Evolutionary conservation across 1,140 invertebrate genomes (phyloP).

Genomic region (Delia radicum): DNA sequence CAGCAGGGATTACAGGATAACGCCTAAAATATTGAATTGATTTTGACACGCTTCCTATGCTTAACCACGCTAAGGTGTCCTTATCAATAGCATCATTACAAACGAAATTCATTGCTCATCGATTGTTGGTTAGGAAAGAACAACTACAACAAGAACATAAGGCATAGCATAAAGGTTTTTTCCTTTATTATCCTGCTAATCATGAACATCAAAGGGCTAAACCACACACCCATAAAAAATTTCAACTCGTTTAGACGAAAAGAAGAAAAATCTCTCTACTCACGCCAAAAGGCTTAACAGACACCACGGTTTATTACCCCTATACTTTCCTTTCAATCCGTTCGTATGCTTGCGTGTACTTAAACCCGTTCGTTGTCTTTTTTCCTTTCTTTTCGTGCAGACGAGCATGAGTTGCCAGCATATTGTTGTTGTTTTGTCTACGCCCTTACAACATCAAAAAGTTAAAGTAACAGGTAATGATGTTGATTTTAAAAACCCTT

Average conservation of each 20-base stretch:
- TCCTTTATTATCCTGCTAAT: conserved; percentile 55
- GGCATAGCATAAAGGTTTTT: conserved; percentile 1
- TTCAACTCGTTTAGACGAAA: background rate
- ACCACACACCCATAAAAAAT: conserved; percentile 55
- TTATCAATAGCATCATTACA: background rate
- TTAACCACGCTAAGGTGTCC: no score
- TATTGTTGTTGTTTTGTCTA: background rate
- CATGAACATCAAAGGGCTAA: conserved; percentile 55
- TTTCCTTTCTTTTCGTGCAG: background rate
- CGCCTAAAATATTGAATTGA: background rate
- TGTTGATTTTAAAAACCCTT: background rate
- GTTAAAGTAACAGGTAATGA: conserved; percentile 7
- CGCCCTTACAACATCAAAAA: background rate
- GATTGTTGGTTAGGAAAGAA: background rate
- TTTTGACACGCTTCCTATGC: background rate
- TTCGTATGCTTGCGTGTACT: background rate
- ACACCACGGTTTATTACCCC: background rate
- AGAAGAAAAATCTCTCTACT: background rate
- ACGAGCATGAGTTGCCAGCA: no score
- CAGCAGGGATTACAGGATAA: conserved; percentile 1
- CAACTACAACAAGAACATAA: background rate
- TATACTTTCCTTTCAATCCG: background rate
- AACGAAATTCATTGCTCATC: background rate
- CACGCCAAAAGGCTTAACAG: conserved; percentile 10
- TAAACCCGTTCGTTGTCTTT: background rate